Percentiles rank a stretch among this genome's conserved stretches.
These are phyloP conservation scores for Ophonus ardosiacus DNA, from an alignment of 2,888 invertebrate species.

Conservation along the genomic window DNA sequence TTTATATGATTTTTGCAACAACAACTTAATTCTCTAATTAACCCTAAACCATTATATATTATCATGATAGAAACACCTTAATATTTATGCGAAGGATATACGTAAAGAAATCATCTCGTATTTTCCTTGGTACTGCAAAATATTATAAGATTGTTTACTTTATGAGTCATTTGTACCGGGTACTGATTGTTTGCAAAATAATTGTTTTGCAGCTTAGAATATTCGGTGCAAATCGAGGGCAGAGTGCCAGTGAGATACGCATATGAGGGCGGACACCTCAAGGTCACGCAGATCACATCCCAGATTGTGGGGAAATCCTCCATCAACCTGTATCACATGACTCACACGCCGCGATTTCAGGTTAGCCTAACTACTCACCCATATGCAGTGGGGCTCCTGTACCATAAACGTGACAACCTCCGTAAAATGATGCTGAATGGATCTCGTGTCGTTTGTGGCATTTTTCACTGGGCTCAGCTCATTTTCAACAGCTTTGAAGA, in stretches of 20 bases:
- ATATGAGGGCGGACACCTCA: slow-evolving; percentile 61
- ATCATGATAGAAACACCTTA: no score
- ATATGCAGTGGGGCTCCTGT: slow-evolving; percentile 89
- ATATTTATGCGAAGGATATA: background rate
- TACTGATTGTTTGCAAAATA: background rate
- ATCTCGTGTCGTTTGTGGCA: slow-evolving; percentile 72
- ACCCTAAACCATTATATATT: no score
- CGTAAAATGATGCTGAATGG: slow-evolving; percentile 78
- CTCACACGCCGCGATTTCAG: slow-evolving; percentile 7
- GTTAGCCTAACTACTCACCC: slow-evolving; percentile 80
- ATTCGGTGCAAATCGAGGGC: slow-evolving; percentile 52
- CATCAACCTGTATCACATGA: background rate
- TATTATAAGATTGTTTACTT: background rate
- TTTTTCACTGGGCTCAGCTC: slow-evolving; percentile 66
- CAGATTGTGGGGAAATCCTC: slow-evolving; percentile 30
- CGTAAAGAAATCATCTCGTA: slow-evolving; percentile 1
- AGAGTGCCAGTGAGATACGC: slow-evolving; percentile 61
- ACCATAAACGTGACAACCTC: slow-evolving; percentile 85
- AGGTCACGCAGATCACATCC: slow-evolving; percentile 47
- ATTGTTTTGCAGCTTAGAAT: background rate
- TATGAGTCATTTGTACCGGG: background rate
- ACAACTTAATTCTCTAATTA: no score
- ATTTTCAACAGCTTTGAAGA: slow-evolving; percentile 60
- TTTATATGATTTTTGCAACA: no score
- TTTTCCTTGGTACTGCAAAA: background rate